These are phyloP conservation scores for Mellivora capensis DNA, from an alignment of 2,113 vertebrate genomes.

Conservation along the genomic window DNA sequence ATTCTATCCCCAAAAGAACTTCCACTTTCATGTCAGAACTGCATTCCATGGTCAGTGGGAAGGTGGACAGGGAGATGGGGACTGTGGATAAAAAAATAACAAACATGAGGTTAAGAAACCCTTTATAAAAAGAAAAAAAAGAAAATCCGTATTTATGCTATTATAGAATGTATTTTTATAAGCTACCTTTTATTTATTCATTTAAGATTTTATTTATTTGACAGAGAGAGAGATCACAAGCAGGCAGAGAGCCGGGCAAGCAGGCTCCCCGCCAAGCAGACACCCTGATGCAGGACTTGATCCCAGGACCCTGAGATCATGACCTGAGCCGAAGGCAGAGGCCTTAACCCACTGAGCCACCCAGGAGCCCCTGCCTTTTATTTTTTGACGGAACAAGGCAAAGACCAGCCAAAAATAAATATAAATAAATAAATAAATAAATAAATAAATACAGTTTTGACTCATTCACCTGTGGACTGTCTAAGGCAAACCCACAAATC, in stretches of 20 bases:
- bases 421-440: too few relatives aligned
- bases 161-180: neutral
- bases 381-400: neutral
- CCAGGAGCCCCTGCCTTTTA: too few relatives aligned
- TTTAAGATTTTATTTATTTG: too few relatives aligned
- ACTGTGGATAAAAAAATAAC: neutral
- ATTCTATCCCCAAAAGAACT: neutral
- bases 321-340: too few relatives aligned
- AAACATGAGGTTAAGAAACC: neutral
- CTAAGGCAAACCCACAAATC: slow-evolving; percentile 15
- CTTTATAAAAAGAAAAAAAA: neutral
- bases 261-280: too few relatives aligned
- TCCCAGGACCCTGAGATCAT: too few relatives aligned
- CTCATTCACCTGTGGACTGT: neutral
- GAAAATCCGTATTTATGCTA: neutral
- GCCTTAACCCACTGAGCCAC: too few relatives aligned
- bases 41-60: neutral
- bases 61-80: neutral
- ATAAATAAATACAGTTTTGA: neutral
- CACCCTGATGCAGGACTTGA: too few relatives aligned
- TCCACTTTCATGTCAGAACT: neutral
- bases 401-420: neutral
- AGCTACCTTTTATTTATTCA: neutral
- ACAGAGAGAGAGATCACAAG: too few relatives aligned
- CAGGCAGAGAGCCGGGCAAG: too few relatives aligned